Base-by-base conservation (phyloP, 2,888 invertebrate genomes). In the Timandra comae region DNA sequence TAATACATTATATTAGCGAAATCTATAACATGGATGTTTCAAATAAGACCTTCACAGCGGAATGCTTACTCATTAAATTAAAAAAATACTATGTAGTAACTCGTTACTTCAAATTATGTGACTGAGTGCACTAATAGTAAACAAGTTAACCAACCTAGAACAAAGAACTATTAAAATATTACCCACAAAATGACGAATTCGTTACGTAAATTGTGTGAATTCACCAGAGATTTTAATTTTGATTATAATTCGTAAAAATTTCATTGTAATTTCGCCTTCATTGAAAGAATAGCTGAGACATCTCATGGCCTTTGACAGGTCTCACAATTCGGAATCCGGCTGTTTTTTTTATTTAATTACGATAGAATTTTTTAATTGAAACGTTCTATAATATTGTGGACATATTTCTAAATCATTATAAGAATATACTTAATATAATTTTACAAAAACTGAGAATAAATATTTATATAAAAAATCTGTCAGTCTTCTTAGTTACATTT, bases 201-300 rank as follows among this genome's bases (percentile, higher is more conserved):
- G 36, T 49, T 49, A 40, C 46, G 33, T 10, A 32, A 44, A 49
- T 37, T 46, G 38, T 49, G 49, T 28, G 46, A 49, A 46, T 26
- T 41, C 24, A 28, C 29, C 16, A 16, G 6, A 43, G 33, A 48
- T 41, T 25, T 36, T 32, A 30, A 20, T 40, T 28, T 38, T 30
- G 35, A 46, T 42, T 35, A 40, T 32, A 28, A 27, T 34, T n/a
- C 27, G 35, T 36, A 41, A 30, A 10, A 30, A 34, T 35, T 38
- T 40, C 13, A 30, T 30, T 36, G 40, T 42, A 38, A 36, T 43
- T 35, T 35, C 22, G 29, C 40, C 40, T 44, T 46, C 41, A 35
- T 8, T 10, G 9, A 7, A 24, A 7, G 24, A 24, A 27, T 7
- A 29, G 8, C 25, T 20, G 19, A 22, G 30, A 32, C 33, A 31